Percentiles rank a stretch among this genome's conserved stretches.
These are phyloP conservation scores for Helostoma temminkii DNA, from an alignment of 2,797 vertebrate genomes.

Conservation along the genomic window DNA sequence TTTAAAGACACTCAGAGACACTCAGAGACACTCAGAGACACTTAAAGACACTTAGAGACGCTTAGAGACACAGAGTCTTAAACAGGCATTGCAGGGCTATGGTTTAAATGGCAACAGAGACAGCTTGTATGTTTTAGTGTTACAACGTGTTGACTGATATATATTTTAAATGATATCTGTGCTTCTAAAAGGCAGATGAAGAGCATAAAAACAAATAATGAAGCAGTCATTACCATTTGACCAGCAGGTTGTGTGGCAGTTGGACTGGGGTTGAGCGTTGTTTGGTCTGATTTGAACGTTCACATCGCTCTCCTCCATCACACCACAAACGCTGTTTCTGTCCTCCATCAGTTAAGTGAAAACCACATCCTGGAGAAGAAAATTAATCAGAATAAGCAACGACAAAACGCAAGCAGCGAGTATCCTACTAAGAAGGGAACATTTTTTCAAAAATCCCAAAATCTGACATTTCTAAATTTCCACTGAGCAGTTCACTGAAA, in stretches of 20 bases:
- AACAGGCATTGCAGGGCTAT: neutral
- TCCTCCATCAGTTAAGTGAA: slow-evolving; percentile 64
- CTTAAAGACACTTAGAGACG: no score
- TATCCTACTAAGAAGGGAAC: neutral
- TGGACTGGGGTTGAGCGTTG: slow-evolving; percentile 37
- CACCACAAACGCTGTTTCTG: slow-evolving; percentile 6
- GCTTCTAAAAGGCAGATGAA: no score
- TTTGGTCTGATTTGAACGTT: slow-evolving; percentile 38
- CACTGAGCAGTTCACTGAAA: no score
- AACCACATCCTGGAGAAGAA: slow-evolving; percentile 20
- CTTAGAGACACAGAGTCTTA: no score
- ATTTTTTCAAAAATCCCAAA: no score
- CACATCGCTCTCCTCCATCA: slow-evolving; percentile 58
- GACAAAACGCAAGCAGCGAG: neutral
- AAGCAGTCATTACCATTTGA: slow-evolving; percentile 74
- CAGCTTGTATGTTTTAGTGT: neutral
- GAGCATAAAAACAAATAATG: slow-evolving; percentile 1
- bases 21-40: no score
- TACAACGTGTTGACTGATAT: no score
- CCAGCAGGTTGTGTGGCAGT: slow-evolving; percentile 55
- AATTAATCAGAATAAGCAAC: neutral
- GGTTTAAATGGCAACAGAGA: neutral
- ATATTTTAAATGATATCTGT: no score
- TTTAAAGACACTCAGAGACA: no score
- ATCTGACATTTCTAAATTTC: no score